Conservation (phyloP, 1,140 invertebrate species). For the Agraylea sexmaculata region DNA sequence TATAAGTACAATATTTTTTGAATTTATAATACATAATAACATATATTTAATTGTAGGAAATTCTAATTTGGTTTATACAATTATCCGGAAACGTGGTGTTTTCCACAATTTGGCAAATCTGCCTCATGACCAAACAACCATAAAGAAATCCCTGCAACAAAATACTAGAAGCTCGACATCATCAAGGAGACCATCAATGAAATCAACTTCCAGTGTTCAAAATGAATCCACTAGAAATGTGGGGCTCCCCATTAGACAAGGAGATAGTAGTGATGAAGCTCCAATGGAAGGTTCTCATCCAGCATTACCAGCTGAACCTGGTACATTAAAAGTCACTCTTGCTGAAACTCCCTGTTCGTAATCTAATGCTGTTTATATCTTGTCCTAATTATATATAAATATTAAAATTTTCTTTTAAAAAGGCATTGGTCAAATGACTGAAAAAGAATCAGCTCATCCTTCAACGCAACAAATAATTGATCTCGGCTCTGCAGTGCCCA, state of each 20-base stretch:
- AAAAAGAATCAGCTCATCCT: slow-evolving; percentile 81
- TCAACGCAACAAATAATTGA: slow-evolving; percentile 15
- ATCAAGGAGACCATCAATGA: too few species aligned
- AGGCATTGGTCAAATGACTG: slow-evolving; percentile 91
- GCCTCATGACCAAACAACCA: slow-evolving; percentile 81
- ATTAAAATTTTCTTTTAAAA: slow-evolving; percentile 2
- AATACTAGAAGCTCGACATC: slow-evolving; percentile 29
- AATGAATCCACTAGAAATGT: too few species aligned
- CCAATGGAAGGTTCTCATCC: slow-evolving; percentile 76
- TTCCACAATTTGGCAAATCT: slow-evolving; percentile 95
- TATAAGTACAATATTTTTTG: slow-evolving; percentile 1
- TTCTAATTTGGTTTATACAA: slow-evolving; percentile 96
- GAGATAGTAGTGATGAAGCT: slow-evolving; percentile 43
- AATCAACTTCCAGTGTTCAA: too few species aligned
- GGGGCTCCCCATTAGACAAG: slow-evolving; percentile 25
- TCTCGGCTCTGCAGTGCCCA: slow-evolving; percentile 7
- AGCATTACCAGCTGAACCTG: slow-evolving; percentile 79
- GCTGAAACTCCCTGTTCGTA: slow-evolving; percentile 68
- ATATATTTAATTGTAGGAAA: slow-evolving; percentile 52
- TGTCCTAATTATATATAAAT: not conserved
- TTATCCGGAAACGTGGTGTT: slow-evolving; percentile 93
- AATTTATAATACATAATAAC: not conserved
- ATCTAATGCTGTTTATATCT: not conserved
- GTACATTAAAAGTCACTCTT: slow-evolving; percentile 79
- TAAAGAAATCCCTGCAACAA: slow-evolving; percentile 70